Conservation (phyloP, 2,113 vertebrate genomes). For the Erythrocercus mccallii region DNA sequence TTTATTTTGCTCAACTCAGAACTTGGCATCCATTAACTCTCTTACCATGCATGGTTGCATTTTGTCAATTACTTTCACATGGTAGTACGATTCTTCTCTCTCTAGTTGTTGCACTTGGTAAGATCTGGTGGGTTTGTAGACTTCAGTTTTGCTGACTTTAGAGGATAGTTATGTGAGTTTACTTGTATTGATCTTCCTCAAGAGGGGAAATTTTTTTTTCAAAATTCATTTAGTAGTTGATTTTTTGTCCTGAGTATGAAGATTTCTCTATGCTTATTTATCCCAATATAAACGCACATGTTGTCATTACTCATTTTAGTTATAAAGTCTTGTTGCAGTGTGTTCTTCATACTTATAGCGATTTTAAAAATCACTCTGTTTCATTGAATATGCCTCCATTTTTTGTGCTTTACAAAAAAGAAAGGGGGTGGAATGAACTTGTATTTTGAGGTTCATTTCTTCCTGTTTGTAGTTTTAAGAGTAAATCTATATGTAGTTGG, state of each 20-base stretch:
- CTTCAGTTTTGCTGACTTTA: background rate
- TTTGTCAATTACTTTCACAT: background rate
- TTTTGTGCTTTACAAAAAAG: background rate
- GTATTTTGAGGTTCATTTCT: background rate
- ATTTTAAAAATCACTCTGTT: background rate
- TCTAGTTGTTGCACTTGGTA: background rate
- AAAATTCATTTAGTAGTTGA: background rate
- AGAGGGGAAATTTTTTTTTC: background rate
- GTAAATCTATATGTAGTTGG: background rate
- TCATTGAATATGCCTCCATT: background rate
- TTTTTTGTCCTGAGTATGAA: background rate
- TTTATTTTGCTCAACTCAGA: background rate
- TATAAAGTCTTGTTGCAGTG: background rate
- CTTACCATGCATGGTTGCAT: background rate
- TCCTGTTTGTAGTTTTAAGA: background rate
- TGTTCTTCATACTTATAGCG: background rate
- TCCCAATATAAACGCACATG: background rate
- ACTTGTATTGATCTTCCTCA: background rate
- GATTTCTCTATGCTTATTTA: background rate
- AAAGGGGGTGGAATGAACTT: rapidly evolving
- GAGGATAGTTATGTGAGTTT: background rate
- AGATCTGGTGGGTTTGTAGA: background rate
- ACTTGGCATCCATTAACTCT: background rate
- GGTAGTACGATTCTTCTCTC: background rate
- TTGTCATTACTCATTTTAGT: background rate